Evolutionary conservation across 2,113 vertebrate species (phyloP).

Genomic region (Neogobius melanostomus): DNA sequence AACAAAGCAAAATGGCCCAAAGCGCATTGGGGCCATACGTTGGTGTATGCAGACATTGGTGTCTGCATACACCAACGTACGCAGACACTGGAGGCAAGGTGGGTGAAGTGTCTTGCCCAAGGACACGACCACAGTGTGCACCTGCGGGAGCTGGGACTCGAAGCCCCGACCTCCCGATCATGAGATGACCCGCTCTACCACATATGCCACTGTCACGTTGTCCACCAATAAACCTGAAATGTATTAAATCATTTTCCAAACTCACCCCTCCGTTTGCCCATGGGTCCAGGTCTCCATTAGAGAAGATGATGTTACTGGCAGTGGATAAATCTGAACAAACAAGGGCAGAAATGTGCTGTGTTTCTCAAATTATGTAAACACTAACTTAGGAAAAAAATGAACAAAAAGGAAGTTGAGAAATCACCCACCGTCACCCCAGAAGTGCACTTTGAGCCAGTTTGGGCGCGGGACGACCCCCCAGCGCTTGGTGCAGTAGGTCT

Average conservation of each 20-base stretch:
- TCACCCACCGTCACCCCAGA: conserved; percentile 82
- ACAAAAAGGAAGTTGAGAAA: neutral
- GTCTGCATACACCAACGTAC: too few relatives aligned
- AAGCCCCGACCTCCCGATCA: too few relatives aligned
- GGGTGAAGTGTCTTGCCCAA: too few relatives aligned
- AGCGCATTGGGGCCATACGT: too few relatives aligned
- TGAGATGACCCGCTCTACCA: too few relatives aligned
- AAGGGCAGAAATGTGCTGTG: neutral
- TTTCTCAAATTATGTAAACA: neutral
- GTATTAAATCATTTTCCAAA: neutral
- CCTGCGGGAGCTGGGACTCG: too few relatives aligned
- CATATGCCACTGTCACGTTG: too few relatives aligned
- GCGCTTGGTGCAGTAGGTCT: conserved; percentile 79
- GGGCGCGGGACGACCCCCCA: conserved; percentile 83
- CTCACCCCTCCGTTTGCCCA: conserved; percentile 94
- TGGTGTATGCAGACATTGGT: too few relatives aligned
- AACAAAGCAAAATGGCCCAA: too few relatives aligned
- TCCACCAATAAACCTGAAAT: neutral
- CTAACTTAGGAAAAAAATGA: neutral
- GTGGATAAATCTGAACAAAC: conserved; percentile 78
- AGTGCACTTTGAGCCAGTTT: conserved; percentile 83
- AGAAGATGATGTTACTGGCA: conserved; percentile 93
- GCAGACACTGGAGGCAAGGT: too few relatives aligned
- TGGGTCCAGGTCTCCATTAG: conserved; percentile 92
- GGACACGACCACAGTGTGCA: too few relatives aligned